Conservation (phyloP, 2,113 vertebrate species). For the Megalops atlanticus region DNA sequence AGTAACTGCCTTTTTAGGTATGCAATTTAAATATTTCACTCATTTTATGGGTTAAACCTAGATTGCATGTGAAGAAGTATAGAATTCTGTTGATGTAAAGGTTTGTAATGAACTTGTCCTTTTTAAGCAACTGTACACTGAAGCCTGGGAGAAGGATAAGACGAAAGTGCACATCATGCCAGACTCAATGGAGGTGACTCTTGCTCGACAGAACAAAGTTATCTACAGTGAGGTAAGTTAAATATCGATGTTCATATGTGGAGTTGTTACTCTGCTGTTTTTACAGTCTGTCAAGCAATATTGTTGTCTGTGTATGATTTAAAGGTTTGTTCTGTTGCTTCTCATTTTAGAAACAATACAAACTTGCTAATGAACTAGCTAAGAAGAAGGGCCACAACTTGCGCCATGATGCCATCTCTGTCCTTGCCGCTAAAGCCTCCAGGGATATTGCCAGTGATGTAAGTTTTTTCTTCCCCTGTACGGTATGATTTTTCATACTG, state of each 20-base stretch:
- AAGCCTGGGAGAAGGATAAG: slow-evolving; percentile 72
- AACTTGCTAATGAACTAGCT: slow-evolving; percentile 82
- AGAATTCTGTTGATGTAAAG: not conserved
- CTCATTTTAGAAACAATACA: slow-evolving; percentile 73
- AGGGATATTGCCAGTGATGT: slow-evolving; percentile 67
- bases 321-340: too few relatives aligned
- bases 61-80: not conserved
- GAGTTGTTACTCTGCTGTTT: too few relatives aligned
- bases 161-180: slow-evolving; percentile 70
- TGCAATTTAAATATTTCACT: not conserved
- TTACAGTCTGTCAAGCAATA: too few relatives aligned
- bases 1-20: too few relatives aligned
- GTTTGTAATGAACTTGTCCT: slow-evolving; percentile 27
- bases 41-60: not conserved
- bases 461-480: slow-evolving; percentile 33
- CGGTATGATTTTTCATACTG: too few relatives aligned
- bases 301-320: too few relatives aligned
- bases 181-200: slow-evolving; percentile 65
- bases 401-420: slow-evolving; percentile 77
- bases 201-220: slow-evolving; percentile 35
- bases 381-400: slow-evolving; percentile 77
- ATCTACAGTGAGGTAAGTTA: slow-evolving; percentile 21
- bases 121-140: slow-evolving; percentile 64
- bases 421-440: slow-evolving; percentile 80
- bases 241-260: too few relatives aligned